phyloP scores from a whole-genome alignment of 2,797 vertebrate species.

The Craterocephalus amniculus region DNA sequence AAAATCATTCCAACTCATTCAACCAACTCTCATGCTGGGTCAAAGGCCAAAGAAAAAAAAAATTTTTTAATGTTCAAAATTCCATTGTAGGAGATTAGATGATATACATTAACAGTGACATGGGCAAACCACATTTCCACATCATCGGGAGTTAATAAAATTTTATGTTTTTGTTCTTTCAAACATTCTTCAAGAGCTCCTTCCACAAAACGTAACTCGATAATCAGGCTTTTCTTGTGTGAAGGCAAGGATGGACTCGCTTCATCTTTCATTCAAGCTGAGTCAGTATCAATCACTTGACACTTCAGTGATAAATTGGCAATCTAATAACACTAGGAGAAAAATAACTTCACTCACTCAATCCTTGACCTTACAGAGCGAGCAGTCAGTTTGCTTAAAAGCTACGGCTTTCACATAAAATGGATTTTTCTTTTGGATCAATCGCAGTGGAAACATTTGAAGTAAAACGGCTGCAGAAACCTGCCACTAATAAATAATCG shows the following conservation, averaged over 20 bases:
- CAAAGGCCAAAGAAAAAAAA: too few relatives aligned
- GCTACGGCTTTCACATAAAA: constrained; percentile 73
- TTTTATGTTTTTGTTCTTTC: background rate
- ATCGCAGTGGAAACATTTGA: constrained; percentile 67
- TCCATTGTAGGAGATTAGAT: too few relatives aligned
- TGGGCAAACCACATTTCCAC: background rate
- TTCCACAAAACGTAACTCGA: background rate
- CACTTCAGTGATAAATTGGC: constrained; percentile 71
- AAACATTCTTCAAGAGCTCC: background rate
- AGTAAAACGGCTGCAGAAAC: constrained; percentile 62
- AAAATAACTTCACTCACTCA: constrained; percentile 77
- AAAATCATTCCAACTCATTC: too few relatives aligned
- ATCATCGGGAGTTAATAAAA: background rate
- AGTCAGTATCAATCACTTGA: constrained; percentile 71
- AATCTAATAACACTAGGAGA: constrained; percentile 72
- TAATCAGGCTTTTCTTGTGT: constrained; percentile 14
- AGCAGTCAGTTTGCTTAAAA: constrained; percentile 76
- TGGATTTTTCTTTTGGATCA: constrained; percentile 75
- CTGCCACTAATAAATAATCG: constrained; percentile 74
- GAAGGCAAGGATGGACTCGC: constrained; percentile 35
- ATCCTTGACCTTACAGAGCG: constrained; percentile 76
- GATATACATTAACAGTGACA: too few relatives aligned
- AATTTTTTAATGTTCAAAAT: too few relatives aligned
- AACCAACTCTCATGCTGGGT: too few relatives aligned
- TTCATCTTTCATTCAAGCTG: constrained; percentile 65